Percentiles rank a stretch among this genome's conserved stretches.
Conservation (phyloP, 1,140 invertebrate species). For the Calycopis cecrops region DNA sequence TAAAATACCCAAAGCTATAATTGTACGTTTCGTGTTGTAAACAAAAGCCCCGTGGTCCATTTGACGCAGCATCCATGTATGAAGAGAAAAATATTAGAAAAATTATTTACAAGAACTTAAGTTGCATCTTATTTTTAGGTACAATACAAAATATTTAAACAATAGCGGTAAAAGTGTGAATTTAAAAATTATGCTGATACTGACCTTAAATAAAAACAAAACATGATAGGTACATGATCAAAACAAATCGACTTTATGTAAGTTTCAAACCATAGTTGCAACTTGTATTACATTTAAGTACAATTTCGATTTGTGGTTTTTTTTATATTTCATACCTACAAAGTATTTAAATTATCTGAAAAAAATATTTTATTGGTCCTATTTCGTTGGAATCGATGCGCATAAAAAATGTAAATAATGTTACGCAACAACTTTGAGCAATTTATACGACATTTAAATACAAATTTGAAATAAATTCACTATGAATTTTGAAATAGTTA, state of each 20-base stretch:
- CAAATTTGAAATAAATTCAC: too few relatives aligned
- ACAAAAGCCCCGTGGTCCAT: conserved; percentile 1
- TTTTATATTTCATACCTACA: too few relatives aligned
- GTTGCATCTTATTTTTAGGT: not conserved
- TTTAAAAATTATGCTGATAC: not conserved
- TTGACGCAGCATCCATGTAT: conserved; percentile 5
- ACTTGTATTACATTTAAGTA: too few relatives aligned
- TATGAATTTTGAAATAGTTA: too few relatives aligned
- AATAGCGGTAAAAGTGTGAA: conserved; percentile 6
- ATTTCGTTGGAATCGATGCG: too few relatives aligned
- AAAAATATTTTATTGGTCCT: too few relatives aligned
- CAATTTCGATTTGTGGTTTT: too few relatives aligned
- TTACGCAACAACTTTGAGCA: too few relatives aligned
- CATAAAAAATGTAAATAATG: too few relatives aligned
- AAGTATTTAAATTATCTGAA: too few relatives aligned
- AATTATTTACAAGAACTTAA: conserved; percentile 2
- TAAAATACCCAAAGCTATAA: conserved; percentile 5
- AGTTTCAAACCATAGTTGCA: too few relatives aligned
- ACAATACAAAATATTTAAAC: not conserved
- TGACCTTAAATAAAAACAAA: not conserved
- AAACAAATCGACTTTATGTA: not conserved
- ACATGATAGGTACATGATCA: conserved; percentile 3
- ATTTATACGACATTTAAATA: too few relatives aligned
- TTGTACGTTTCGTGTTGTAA: conserved; percentile 1
- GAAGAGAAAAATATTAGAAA: conserved; percentile 4